Conservation (phyloP, 2,113 vertebrate species). For the Pleuronectes platessa region DNA sequence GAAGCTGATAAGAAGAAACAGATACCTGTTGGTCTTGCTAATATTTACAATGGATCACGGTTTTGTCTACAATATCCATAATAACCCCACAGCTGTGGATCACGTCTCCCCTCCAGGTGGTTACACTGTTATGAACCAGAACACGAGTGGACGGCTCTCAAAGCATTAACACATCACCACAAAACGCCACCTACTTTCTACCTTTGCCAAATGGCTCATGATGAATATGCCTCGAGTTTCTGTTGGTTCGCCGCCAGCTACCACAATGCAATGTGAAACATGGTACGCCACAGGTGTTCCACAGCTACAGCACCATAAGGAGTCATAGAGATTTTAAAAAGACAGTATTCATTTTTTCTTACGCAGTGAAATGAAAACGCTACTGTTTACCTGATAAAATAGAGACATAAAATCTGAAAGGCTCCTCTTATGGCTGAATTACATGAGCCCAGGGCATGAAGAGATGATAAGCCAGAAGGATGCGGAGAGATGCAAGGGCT, state of each 20-base stretch:
- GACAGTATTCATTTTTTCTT: slow-evolving; percentile 15
- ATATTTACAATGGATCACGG: slow-evolving; percentile 54
- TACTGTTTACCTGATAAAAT: slow-evolving; percentile 28
- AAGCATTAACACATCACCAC: slow-evolving; percentile 49
- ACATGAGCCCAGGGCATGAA: neutral
- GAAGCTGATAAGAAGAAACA: slow-evolving; percentile 61
- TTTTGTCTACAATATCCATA: slow-evolving; percentile 18
- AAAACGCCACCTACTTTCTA: slow-evolving; percentile 38
- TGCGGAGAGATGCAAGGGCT: neutral
- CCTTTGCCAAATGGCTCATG: slow-evolving; percentile 49
- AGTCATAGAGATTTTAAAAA: slow-evolving; percentile 17
- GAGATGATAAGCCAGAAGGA: neutral
- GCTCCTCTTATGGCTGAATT: neutral
- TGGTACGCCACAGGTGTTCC: slow-evolving; percentile 55
- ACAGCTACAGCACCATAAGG: slow-evolving; percentile 9
- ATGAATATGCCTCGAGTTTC: slow-evolving; percentile 39
- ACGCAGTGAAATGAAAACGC: slow-evolving; percentile 24
- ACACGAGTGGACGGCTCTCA: slow-evolving; percentile 10
- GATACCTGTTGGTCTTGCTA: slow-evolving; percentile 46
- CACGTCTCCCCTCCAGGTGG: slow-evolving; percentile 21
- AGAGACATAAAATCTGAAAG: slow-evolving; percentile 14
- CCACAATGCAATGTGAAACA: slow-evolving; percentile 51
- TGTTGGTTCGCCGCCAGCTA: slow-evolving; percentile 47
- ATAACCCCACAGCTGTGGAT: slow-evolving; percentile 39
- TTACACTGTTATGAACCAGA: slow-evolving; percentile 22